These are phyloP conservation scores for Amorpha juglandis DNA, from an alignment of 2,888 invertebrate genomes.

Conservation along the genomic window DNA sequence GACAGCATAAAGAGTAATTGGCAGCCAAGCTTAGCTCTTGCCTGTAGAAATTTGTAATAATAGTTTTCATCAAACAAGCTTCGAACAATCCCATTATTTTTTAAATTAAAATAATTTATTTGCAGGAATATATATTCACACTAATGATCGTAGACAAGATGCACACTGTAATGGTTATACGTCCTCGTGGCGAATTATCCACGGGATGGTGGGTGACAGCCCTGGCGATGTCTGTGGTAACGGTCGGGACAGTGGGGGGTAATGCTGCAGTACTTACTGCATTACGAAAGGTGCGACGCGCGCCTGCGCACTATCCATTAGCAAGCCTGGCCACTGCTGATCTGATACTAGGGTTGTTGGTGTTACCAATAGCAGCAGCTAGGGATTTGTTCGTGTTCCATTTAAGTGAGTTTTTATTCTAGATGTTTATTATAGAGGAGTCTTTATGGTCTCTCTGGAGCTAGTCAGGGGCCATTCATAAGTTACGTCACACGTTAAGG, in stretches of 20 bases:
- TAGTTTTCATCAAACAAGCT: too few relatives aligned
- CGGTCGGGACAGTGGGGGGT: conserved; percentile 56
- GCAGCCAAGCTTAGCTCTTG: too few relatives aligned
- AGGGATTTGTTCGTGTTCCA: conserved; percentile 83
- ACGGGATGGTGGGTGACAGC: conserved; percentile 50
- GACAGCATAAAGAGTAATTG: too few relatives aligned
- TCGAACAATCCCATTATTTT: too few relatives aligned
- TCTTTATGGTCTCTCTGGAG: too few relatives aligned
- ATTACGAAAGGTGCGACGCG: conserved; percentile 54
- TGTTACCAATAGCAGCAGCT: conserved; percentile 83
- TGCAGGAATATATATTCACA: background rate
- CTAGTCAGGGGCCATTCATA: too few relatives aligned
- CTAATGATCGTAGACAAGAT: conserved; percentile 22
- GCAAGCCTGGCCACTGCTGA: conserved; percentile 88
- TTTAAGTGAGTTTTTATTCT: conserved; percentile 54
- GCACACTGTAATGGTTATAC: conserved; percentile 38
- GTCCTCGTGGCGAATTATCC: conserved; percentile 54
- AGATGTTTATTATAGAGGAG: too few relatives aligned
- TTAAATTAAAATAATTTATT: too few relatives aligned
- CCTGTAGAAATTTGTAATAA: too few relatives aligned
- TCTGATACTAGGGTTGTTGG: conserved; percentile 83
- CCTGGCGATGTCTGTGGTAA: conserved; percentile 53
- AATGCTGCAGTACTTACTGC: conserved; percentile 66
- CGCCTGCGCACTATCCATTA: conserved; percentile 87
- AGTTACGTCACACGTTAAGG: too few relatives aligned